Percentiles rank a stretch among this genome's conserved stretches.
phyloP scores from a whole-genome alignment of 2,797 vertebrate genomes.

The Esox lucius region DNA sequence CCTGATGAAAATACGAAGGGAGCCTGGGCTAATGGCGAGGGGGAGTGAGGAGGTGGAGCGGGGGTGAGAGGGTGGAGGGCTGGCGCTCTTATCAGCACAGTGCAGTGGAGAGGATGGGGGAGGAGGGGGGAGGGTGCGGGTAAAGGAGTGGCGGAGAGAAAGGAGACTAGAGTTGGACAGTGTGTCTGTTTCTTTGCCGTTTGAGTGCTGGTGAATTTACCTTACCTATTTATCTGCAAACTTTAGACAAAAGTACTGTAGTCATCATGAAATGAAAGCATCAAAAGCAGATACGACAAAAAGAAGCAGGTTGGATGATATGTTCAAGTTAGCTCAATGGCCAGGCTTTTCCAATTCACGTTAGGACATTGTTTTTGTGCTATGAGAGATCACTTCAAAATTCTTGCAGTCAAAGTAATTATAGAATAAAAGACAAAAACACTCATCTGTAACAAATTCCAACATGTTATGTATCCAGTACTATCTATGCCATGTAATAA shows the following conservation, averaged over 20 bases:
- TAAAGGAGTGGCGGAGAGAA: no score
- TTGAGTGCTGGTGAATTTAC: neutral
- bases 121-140: neutral
- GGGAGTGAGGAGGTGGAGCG: conserved; percentile 13
- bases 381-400: neutral
- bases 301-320: neutral
- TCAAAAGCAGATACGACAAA: neutral
- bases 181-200: neutral
- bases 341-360: no score
- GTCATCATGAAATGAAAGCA: neutral
- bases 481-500: neutral
- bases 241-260: neutral
- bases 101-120: neutral
- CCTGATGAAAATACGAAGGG: conserved; percentile 54
- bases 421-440: neutral
- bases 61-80: conserved; percentile 21
- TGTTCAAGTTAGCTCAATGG: neutral
- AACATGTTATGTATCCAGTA: neutral
- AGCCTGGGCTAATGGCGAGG: conserved; percentile 44
- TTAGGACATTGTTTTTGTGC: neutral
- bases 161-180: no score
- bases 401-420: neutral
- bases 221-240: neutral
- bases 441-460: neutral
- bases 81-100: conserved; percentile 1